Conservation (phyloP, 2,888 invertebrate genomes). For the Zele albiditarsus region DNA sequence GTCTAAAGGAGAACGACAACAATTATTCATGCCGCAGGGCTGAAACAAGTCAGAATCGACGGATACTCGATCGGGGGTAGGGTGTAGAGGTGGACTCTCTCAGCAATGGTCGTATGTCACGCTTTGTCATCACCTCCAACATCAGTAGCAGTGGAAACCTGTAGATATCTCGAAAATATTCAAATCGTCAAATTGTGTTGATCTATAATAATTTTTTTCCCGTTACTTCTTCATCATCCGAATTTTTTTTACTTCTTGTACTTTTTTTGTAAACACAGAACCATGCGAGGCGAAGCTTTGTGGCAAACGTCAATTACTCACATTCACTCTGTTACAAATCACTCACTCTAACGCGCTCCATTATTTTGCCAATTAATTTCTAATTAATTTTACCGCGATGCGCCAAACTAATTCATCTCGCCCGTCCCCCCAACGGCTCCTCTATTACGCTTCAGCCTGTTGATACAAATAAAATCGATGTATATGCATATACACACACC, state of each 20-base stretch:
- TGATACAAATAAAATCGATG: not conserved
- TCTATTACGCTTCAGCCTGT: constrained; percentile 8
- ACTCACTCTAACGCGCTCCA: constrained; percentile 55
- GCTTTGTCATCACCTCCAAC: constrained; percentile 15
- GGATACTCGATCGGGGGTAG: constrained; percentile 22
- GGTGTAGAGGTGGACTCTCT: constrained; percentile 20
- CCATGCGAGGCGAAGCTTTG: constrained; percentile 73
- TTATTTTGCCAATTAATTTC: constrained; percentile 52
- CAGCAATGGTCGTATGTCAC: constrained; percentile 31
- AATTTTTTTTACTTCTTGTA: constrained; percentile 46
- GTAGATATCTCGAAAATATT: constrained; percentile 40
- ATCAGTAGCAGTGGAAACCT: constrained; percentile 39
- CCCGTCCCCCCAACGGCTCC: constrained; percentile 10
- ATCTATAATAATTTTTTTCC: constrained; percentile 29
- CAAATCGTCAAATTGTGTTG: constrained; percentile 34
- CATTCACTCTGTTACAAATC: constrained; percentile 58
- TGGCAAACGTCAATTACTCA: constrained; percentile 71
- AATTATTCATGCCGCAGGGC: constrained; percentile 71
- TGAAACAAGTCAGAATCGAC: constrained; percentile 50
- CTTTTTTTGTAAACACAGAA: constrained; percentile 68
- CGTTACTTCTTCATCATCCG: constrained; percentile 23
- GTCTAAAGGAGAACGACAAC: constrained; percentile 70
- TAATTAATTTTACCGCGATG: constrained; percentile 43
- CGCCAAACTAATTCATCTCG: not conserved
- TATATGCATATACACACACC: constrained; percentile 1